Base-by-base conservation (phyloP, 2,888 invertebrate genomes). In the Phanerotoma sp. region DNA sequence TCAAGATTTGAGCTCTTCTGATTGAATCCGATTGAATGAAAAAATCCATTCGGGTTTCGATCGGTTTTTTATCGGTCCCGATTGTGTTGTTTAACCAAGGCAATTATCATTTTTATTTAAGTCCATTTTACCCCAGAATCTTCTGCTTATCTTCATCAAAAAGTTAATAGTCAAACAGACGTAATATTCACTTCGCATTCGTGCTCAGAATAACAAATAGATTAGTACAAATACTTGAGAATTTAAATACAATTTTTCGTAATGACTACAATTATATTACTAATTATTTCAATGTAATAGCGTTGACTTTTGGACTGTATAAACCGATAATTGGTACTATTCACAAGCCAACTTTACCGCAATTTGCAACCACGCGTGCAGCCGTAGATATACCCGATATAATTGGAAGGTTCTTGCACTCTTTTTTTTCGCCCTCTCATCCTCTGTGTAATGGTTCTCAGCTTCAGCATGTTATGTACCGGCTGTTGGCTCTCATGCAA, bases 271-370 rank as follows among this genome's bases (percentile, higher is more conserved):
- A 48, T 56, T 57, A 54, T 57, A 58, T 51, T 30, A 30, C 28
- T n/a, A 38, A 62, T 57, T 62, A 58, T 51, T 57, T 54, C 25
- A 57, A 57, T 61, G 61, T 56, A 51, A 51, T 62, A 61, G 58
- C 44, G 51, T 15, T 41, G 49, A 57, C 53, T 50, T 58, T 61
- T 51, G 51, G 37, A 53, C 40, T 40, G 40, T 45, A 53, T 22
- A 33, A 47, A 22, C 47, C 46, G 40, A 53, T 53, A 53, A 53
- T 47, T 47, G 52, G 46, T 47, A 21, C 33, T 20, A 33, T 46
- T 53, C 47, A 33, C 40, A 22, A 20, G 16, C 51, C 30, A 62
- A 62, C 57, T 65, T 57, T 44, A 46, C 61, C 57, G 56, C 62
- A 63, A 64, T 65, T 64, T 53, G 54, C 60, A 58, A 44, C 48